Evolutionary conservation across 2,113 vertebrate species (phyloP), one percentile per base, ranked within the genome.

Genomic region (Varanus komodoensis): DNA sequence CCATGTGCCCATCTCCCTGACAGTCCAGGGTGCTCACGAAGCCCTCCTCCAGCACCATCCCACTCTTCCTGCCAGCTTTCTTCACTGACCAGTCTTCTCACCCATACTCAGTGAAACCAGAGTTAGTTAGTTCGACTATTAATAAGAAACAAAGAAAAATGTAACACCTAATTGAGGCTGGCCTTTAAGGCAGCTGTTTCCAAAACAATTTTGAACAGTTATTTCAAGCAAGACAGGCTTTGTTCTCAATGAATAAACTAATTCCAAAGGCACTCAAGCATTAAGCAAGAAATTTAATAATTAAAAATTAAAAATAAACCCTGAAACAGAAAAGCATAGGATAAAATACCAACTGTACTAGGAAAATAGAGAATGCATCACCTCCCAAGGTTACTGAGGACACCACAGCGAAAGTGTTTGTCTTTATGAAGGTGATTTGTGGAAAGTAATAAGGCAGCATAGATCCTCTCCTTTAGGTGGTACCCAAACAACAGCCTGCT

Each of bases 161-260:
- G 44, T 69, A 85, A 85, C 78, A 38, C n/a, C 67, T 78, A 79
- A 89, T 69, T 52, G 61, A 85, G 44, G 74, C 57, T 78, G 61
- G 82, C 83, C 88, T 85, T 89, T 83, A 89, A 89, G 89, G 89
- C 82, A 79, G 89, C 75, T 34, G 14, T 89, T 89, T 89, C 81
- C 74, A 80, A 85, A 89, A 82, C 74, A 89, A 89, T 89, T 93
- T 93, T 69, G 48, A 82, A 84, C 86, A 90, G 84, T 0, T 57
- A 61, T 91, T 92, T 90, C 91, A 89, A 92, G 90, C 68, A 71
- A 94, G 57, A 89, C 0, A 25, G 90, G 74, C 2, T 32, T 89
- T 91, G 80, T 29, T 95, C 88, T 90, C 90, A 38, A 25, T 68
- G 86, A 73, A 80, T 81, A 69, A 87, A 38, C 64, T 90, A 29